Conservation (phyloP, 2,797 vertebrate genomes). For the Pteropus rufus region DNA sequence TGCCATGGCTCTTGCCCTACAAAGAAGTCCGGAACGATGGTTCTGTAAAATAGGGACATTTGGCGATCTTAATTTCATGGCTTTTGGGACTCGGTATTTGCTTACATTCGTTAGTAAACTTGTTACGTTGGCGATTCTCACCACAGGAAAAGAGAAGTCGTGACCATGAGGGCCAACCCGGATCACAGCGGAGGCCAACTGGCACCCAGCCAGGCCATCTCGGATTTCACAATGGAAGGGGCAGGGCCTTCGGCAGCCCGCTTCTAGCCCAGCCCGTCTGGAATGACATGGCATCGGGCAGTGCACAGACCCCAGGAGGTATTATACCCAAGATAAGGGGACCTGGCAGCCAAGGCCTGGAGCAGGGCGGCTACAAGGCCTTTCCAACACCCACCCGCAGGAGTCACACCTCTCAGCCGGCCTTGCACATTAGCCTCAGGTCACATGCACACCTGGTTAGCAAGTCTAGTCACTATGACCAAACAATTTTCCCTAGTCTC, state of each 20-base stretch:
- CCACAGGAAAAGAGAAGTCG: background rate
- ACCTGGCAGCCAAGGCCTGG: fast-evolving
- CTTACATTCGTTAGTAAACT: background rate
- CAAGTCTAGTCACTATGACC: background rate
- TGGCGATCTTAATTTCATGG: fast-evolving
- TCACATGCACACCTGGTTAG: background rate
- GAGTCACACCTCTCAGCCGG: no score
- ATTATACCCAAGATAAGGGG: fast-evolving
- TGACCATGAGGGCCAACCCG: fast-evolving
- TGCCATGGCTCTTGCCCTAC: conserved; percentile 85
- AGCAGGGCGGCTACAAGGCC: background rate
- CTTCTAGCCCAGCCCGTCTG: no score
- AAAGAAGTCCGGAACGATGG: conserved; percentile 88
- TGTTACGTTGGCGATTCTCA: fast-evolving
- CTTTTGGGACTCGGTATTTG: background rate
- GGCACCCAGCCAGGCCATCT: background rate
- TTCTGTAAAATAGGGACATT: conserved; percentile 67
- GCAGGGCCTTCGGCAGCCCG: fast-evolving
- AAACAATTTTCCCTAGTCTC: background rate
- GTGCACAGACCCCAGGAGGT: fast-evolving
- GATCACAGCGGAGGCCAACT: background rate
- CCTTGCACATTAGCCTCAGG: background rate
- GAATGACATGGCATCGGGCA: background rate
- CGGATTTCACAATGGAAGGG: background rate
- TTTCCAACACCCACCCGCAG: background rate